Evolutionary conservation across 2,113 vertebrate genomes (phyloP).

Genomic region (Saccopteryx bilineata): DNA sequence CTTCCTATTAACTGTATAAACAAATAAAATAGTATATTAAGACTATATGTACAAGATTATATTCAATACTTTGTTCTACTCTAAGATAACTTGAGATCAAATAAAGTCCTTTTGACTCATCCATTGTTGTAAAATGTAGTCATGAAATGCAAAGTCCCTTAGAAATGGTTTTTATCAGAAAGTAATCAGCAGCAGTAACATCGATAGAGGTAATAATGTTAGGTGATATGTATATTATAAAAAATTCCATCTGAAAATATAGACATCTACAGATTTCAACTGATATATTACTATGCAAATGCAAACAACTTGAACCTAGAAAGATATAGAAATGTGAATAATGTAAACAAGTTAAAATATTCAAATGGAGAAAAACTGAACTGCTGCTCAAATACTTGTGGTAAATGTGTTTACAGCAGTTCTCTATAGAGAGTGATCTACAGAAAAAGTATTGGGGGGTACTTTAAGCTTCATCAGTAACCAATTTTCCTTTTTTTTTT

Average conservation of each 20-base stretch:
- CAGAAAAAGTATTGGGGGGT: not conserved
- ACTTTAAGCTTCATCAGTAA: not conserved
- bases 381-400: not conserved
- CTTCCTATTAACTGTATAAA: not conserved
- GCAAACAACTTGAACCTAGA: conserved; percentile 22
- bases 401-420: not conserved
- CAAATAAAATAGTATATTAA: not conserved
- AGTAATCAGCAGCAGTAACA: not conserved
- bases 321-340: not conserved
- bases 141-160: not conserved
- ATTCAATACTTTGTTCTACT: not conserved
- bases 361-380: not conserved
- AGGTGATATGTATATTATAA: not conserved
- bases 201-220: not conserved
- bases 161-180: conserved; percentile 23
- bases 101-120: not conserved
- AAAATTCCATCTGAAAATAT: conserved; percentile 13
- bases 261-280: not conserved
- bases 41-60: not conserved
- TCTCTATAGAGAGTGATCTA: not conserved
- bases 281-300: not conserved
- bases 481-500: not conserved
- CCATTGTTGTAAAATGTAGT: not conserved
- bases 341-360: not conserved
- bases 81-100: conserved; percentile 8